Evolutionary conservation across 2,888 invertebrate genomes (phyloP), one percentile per base, ranked within the genome.

Genomic region (Tiphia femorata): DNA sequence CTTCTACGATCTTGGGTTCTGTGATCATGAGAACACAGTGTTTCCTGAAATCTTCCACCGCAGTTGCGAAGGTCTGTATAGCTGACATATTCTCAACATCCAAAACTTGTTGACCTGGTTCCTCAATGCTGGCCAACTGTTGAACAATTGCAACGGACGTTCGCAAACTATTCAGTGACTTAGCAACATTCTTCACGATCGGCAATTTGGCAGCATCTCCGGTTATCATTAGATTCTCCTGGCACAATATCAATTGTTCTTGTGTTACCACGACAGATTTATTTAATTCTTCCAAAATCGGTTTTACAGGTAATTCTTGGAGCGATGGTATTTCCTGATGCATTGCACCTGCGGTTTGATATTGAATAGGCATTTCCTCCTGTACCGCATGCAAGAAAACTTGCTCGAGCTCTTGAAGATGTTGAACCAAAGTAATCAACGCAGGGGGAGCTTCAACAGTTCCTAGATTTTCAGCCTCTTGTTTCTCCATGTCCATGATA

Each of bases 1-100:
- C 54, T 17, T 48, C 25, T 1, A 70, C 16, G 12, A 67, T 42
- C 16, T n/a, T 64, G 0, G 70, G 64, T 6, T 12, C 55, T 0
- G 52, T 40, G 4, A 56, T 27, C 3, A 62, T 30, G 1, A 65
- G 62, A 4, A 75, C 44, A 8, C 67, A 70, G 3, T 59, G 71
- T 70, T 55, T 70, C 53, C 33, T 75, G 56, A 82, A 73, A 37
- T 82, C 79, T 12, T 72, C 68, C 1, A 81, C 65, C 1, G 80
- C 72, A 46, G 76, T 76, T 0, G 76, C 76, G 4, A 81, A 67
- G 7, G 77, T 68, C 51, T 82, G 72, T 16, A 82, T 30, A 2
- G 78, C 72, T 1, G 70, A 59, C 1, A 38, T 14, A 14, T 68
- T 64, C 10, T 73, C 72, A 0, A 73, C 44, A 3, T 70, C 67